Conservation (phyloP, 1,140 invertebrate genomes). For the Melanaphis sacchari region DNA sequence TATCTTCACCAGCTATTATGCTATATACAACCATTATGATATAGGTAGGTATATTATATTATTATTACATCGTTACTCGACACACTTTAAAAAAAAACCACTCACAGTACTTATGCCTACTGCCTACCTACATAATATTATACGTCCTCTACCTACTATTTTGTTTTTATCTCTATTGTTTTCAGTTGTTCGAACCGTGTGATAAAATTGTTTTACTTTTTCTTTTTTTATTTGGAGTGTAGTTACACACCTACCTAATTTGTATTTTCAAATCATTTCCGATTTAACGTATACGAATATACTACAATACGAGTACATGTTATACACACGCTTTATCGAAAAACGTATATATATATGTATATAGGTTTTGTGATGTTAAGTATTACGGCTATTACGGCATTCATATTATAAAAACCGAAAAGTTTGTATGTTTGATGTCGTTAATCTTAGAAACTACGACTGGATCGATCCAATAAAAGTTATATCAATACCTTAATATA, state of each 20-base stretch:
- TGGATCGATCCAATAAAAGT: background rate
- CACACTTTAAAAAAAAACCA: background rate
- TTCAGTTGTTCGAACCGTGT: background rate
- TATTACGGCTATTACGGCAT: too few species aligned
- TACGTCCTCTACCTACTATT: background rate
- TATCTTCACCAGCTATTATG: background rate
- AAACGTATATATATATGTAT: too few species aligned
- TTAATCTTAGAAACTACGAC: background rate
- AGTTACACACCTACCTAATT: background rate
- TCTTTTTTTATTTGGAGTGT: background rate
- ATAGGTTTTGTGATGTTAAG: too few species aligned
- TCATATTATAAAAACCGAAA: background rate
- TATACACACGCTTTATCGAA: background rate
- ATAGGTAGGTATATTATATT: background rate
- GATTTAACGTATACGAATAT: background rate
- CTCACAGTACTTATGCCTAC: background rate
- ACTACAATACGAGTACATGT: background rate
- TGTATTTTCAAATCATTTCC: background rate
- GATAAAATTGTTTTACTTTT: slow-evolving; percentile 16
- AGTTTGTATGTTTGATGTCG: background rate
- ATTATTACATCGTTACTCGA: background rate
- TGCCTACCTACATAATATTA: slow-evolving; percentile 7
- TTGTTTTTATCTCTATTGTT: slow-evolving; percentile 13
- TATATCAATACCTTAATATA: background rate
- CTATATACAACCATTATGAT: background rate